These are phyloP conservation scores for Paraescarpia echinospica DNA, from an alignment of 1,140 invertebrate species.

Conservation along the genomic window DNA sequence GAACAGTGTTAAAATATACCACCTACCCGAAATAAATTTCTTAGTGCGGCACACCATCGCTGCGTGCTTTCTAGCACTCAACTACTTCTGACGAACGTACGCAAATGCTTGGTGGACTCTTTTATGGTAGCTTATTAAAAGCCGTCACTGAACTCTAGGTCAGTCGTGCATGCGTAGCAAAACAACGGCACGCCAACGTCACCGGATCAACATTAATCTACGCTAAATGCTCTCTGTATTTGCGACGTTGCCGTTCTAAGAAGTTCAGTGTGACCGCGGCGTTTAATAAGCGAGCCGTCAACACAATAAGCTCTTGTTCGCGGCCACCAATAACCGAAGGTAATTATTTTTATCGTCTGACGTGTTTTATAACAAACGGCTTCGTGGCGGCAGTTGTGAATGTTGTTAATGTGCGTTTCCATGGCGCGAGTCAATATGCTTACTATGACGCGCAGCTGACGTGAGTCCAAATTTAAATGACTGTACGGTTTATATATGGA, in stretches of 20 bases:
- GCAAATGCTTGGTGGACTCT: not conserved
- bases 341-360: conserved; percentile 6
- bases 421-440: not conserved
- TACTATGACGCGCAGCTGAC: not conserved
- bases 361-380: not conserved
- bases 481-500: not conserved
- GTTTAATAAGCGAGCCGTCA: not conserved
- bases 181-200: not conserved
- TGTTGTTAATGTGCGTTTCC: not conserved
- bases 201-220: not conserved
- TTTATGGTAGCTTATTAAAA: not conserved
- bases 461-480: not conserved
- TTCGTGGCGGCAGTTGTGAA: not conserved
- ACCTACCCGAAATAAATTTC: not conserved
- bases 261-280: not conserved
- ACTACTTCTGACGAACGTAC: not conserved
- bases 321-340: not conserved
- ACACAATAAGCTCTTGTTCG: not conserved
- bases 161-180: not conserved
- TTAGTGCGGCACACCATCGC: not conserved
- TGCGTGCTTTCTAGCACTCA: not conserved
- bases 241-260: not conserved
- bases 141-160: not conserved
- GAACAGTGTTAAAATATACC: too few species aligned
- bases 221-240: not conserved